phyloP scores from a whole-genome alignment of 2,888 invertebrate genomes.

The Neocrepidodera transversa region DNA sequence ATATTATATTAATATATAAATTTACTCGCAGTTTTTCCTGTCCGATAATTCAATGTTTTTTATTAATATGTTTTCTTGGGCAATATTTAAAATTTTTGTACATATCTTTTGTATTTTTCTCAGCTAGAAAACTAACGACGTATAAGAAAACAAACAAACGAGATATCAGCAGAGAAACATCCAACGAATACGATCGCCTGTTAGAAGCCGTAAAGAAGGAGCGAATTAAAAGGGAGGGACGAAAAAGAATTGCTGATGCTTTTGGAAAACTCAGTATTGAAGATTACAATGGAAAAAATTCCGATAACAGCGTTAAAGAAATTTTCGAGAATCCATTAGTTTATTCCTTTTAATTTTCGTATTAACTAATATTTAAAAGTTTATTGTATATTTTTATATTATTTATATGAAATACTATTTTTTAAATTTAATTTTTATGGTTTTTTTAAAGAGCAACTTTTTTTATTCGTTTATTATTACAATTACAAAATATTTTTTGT shows the following conservation, averaged over 20 bases:
- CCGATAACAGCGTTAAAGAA: slow-evolving; percentile 32
- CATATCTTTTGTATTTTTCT: neutral
- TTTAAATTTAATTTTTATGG: too few species aligned
- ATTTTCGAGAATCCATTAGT: slow-evolving; percentile 53
- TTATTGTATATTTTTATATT: slow-evolving; percentile 23
- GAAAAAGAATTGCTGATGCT: slow-evolving; percentile 48
- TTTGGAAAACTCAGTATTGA: slow-evolving; percentile 42
- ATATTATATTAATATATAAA: too few species aligned
- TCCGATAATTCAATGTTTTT: too few species aligned
- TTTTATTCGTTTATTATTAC: too few species aligned
- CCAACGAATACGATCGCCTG: slow-evolving; percentile 51
- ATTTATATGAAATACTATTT: neutral
- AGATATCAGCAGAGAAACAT: slow-evolving; percentile 23
- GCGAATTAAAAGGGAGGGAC: slow-evolving; percentile 49
- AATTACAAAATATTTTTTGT: too few species aligned
- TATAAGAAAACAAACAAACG: slow-evolving; percentile 15
- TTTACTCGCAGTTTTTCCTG: too few species aligned
- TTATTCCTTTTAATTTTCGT: slow-evolving; percentile 47
- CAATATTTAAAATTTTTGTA: slow-evolving; percentile 15
- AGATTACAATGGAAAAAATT: slow-evolving; percentile 29
- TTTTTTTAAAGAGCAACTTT: too few species aligned
- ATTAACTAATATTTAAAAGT: neutral
- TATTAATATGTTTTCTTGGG: too few species aligned
- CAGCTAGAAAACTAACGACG: slow-evolving; percentile 13
- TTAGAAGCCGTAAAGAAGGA: slow-evolving; percentile 47